Conservation (phyloP, 2,797 vertebrate genomes). For the Spondyliosoma cantharus region DNA sequence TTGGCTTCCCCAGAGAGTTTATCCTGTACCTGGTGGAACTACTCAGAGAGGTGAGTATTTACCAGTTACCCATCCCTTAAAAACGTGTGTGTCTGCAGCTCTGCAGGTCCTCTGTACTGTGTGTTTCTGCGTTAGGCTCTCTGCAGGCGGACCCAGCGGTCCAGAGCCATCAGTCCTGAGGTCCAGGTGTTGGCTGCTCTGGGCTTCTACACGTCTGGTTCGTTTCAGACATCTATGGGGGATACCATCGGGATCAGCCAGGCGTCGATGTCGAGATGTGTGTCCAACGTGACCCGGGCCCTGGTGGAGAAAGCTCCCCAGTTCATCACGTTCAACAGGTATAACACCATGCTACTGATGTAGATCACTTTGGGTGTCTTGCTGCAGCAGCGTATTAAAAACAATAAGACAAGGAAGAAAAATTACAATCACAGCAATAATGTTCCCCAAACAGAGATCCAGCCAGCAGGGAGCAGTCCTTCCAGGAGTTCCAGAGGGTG, state of each 20-base stretch:
- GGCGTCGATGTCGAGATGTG: slow-evolving; percentile 97
- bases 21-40: slow-evolving; percentile 94
- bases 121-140: slow-evolving; percentile 73
- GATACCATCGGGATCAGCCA: slow-evolving; percentile 98
- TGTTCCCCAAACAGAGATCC: slow-evolving; percentile 78
- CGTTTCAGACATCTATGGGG: slow-evolving; percentile 97
- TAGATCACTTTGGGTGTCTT: not conserved
- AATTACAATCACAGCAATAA: not conserved
- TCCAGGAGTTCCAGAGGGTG: slow-evolving; percentile 91
- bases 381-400: not conserved
- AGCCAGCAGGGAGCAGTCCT: slow-evolving; percentile 84
- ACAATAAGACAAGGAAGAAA: not conserved
- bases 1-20: slow-evolving; percentile 94
- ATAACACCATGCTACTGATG: not conserved
- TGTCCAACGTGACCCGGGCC: slow-evolving; percentile 94
- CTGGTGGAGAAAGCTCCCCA: slow-evolving; percentile 92
- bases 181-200: slow-evolving; percentile 95
- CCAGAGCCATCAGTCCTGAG: slow-evolving; percentile 95
- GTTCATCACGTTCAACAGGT: slow-evolving; percentile 85
- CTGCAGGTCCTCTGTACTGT: not conserved
- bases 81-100: not conserved
- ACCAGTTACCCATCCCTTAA: not conserved
- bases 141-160: slow-evolving; percentile 92
- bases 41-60: slow-evolving; percentile 83
- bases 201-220: slow-evolving; percentile 96